These are phyloP conservation scores for Sycophila sp. DNA, from an alignment of 1,140 invertebrate genomes.

Conservation along the genomic window DNA sequence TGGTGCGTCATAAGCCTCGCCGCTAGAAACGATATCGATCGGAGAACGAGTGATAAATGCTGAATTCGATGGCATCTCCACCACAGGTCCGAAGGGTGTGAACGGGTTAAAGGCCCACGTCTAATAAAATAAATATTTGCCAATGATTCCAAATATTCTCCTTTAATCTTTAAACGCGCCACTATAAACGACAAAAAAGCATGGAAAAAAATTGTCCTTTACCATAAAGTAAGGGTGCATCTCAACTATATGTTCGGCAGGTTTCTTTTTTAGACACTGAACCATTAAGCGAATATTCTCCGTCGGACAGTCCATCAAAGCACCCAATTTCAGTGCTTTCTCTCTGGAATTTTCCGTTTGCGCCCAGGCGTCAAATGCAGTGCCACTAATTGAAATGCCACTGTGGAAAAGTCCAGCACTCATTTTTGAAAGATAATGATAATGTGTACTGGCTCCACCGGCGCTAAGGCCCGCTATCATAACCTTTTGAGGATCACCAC, in stretches of 20 bases:
- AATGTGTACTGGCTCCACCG: slow-evolving; percentile 11
- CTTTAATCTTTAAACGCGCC: too few relatives aligned
- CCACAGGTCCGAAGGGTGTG: slow-evolving; percentile 64
- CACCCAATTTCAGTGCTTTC: neutral
- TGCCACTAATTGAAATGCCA: slow-evolving; percentile 15
- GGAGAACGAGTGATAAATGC: slow-evolving; percentile 68
- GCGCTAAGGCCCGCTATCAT: neutral
- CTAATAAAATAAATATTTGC: too few relatives aligned
- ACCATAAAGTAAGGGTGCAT: neutral
- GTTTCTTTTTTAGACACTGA: neutral
- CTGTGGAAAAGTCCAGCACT: neutral
- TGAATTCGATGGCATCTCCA: slow-evolving; percentile 56
- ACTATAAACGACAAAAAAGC: too few relatives aligned
- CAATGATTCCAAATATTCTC: too few relatives aligned
- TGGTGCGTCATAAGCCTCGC: slow-evolving; percentile 62
- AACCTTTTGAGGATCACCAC: neutral
- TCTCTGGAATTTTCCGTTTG: neutral
- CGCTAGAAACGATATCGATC: slow-evolving; percentile 60
- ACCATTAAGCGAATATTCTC: neutral
- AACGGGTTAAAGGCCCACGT: neutral
- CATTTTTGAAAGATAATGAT: slow-evolving; percentile 1
- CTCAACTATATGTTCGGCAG: neutral
- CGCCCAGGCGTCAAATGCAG: neutral
- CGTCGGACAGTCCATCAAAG: neutral
- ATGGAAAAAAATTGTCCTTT: too few relatives aligned